A percentile compares a stretch with the other conserved stretches of the same genome.
phyloP scores from a whole-genome alignment of 2,113 vertebrate genomes.

The Gobiocypris rarus region DNA sequence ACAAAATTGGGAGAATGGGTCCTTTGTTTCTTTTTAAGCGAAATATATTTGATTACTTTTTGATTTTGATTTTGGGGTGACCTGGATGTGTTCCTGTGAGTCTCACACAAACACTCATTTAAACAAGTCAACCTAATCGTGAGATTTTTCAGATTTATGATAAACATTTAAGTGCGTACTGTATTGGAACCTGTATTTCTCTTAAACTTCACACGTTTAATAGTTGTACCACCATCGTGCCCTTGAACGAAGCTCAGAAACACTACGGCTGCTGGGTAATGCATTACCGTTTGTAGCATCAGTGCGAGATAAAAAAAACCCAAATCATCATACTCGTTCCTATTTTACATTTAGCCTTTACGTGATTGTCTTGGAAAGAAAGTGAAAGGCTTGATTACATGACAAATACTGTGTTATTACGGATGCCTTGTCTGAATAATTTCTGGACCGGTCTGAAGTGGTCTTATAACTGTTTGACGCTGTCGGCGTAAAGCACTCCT shows the following conservation, averaged over 20 bases:
- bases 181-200: too few species aligned
- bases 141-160: background rate
- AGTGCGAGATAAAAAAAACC: background rate
- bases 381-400: constrained; percentile 63
- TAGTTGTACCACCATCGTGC: background rate
- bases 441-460: constrained; percentile 59
- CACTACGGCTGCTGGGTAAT: constrained; percentile 7
- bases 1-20: background rate
- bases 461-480: constrained; percentile 67
- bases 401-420: constrained; percentile 66
- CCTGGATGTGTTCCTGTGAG: background rate
- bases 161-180: background rate
- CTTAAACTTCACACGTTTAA: background rate
- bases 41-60: background rate
- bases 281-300: background rate
- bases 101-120: background rate
- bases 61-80: background rate
- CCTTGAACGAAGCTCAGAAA: background rate
- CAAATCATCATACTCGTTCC: background rate
- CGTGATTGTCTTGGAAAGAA: constrained; percentile 39
- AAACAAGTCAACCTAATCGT: background rate
- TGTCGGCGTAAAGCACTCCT: constrained; percentile 13
- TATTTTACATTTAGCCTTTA: constrained; percentile 15
- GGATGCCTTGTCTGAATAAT: constrained; percentile 70
- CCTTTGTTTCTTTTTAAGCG: too few species aligned